Conservation (phyloP, 2,888 invertebrate species). For the Agonopterix arenella region DNA sequence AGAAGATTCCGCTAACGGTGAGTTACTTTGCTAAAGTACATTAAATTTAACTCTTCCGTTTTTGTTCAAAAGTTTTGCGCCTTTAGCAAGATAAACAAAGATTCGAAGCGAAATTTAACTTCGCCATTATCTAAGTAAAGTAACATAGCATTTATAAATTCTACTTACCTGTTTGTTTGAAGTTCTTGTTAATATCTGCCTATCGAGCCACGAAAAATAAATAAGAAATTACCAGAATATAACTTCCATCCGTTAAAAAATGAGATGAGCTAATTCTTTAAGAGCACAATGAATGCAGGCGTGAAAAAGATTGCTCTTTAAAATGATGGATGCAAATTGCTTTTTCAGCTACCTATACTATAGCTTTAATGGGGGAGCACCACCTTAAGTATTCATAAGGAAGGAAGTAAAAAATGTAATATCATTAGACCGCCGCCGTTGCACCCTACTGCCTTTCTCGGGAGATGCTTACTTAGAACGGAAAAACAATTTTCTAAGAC, state of each 20-base stretch:
- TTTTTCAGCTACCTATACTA: slow-evolving; percentile 43
- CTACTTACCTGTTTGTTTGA: neutral
- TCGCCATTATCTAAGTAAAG: too few species aligned
- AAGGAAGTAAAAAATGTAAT: slow-evolving; percentile 55
- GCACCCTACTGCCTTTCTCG: slow-evolving; percentile 16
- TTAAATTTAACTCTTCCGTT: neutral
- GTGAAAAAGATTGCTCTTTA: slow-evolving; percentile 21
- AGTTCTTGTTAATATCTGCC: neutral
- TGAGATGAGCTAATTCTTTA: slow-evolving; percentile 7
- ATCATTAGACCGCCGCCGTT: slow-evolving; percentile 36
- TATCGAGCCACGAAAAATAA: neutral
- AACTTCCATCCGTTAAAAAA: neutral
- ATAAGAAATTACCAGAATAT: neutral
- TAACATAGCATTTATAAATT: too few species aligned
- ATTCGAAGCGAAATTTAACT: too few species aligned
- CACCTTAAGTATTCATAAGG: slow-evolving; percentile 56
- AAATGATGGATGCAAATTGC: slow-evolving; percentile 50
- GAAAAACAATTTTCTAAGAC: slow-evolving; percentile 9
- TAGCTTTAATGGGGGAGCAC: slow-evolving; percentile 34
- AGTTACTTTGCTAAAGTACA: neutral
- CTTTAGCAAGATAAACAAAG: too few species aligned
- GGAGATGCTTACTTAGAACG: slow-evolving; percentile 23
- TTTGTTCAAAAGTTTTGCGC: too few species aligned
- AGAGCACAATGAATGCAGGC: slow-evolving; percentile 9
- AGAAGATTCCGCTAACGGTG: slow-evolving; percentile 42